These are phyloP conservation scores for Protomyctophum bolini DNA, from an alignment of 2,113 vertebrate genomes.

Conservation along the genomic window DNA sequence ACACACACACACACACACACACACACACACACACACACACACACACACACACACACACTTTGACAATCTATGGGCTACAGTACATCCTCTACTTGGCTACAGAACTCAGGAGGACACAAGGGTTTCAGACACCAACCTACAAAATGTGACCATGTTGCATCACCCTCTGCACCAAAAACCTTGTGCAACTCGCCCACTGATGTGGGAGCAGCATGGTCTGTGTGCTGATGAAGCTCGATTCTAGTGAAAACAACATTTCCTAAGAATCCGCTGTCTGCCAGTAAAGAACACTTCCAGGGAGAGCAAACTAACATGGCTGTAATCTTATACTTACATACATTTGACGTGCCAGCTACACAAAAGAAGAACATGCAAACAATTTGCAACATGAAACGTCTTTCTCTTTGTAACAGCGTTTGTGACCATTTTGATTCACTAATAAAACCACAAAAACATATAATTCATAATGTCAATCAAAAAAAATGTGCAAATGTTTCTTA, in stretches of 20 bases:
- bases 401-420: too few species aligned
- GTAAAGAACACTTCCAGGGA: slow-evolving; percentile 30
- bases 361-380: slow-evolving; percentile 19
- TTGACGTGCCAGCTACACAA: slow-evolving; percentile 64
- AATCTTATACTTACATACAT: slow-evolving; percentile 79
- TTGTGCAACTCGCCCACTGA: slow-evolving; percentile 60
- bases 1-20: too few species aligned
- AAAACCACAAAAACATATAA: too few species aligned
- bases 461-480: too few species aligned
- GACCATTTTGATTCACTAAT: too few species aligned
- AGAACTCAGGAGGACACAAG: slow-evolving; percentile 11
- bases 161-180: slow-evolving; percentile 37
- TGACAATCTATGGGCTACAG: too few species aligned
- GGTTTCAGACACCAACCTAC: slow-evolving; percentile 5
- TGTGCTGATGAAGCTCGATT: slow-evolving; percentile 54
- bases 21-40: too few species aligned
- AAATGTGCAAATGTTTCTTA: too few species aligned
- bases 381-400: too few species aligned
- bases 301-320: neutral
- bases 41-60: too few species aligned
- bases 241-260: slow-evolving; percentile 26
- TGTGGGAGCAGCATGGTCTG: slow-evolving; percentile 49
- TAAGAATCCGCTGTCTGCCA: neutral
- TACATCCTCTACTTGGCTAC: neutral
- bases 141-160: slow-evolving; percentile 10